phyloP scores from a whole-genome alignment of 2,888 invertebrate genomes.

The Flabesymbios commensalis region DNA sequence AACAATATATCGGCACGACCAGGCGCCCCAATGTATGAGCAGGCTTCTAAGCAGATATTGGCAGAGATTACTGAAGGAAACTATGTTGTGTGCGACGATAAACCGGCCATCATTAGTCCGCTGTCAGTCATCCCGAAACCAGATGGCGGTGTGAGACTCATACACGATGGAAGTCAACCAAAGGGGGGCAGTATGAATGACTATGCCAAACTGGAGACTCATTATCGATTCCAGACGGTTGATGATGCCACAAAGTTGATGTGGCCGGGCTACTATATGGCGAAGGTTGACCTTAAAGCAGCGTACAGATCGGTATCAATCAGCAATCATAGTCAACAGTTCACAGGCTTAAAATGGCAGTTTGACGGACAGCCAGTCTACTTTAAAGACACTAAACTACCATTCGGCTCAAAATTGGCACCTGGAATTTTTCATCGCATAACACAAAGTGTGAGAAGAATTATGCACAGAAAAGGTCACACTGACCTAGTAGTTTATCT shows the following conservation, averaged over 20 bases:
- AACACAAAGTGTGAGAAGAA: not conserved
- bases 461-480: conserved; percentile 1
- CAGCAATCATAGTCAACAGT: too few relatives aligned
- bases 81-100: not conserved
- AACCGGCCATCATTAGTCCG: not conserved
- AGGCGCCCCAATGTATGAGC: not conserved
- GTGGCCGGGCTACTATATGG: not conserved
- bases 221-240: not conserved
- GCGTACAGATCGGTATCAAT: not conserved
- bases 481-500: not conserved
- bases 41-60: not conserved
- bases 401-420: not conserved
- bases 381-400: not conserved
- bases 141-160: not conserved
- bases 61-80: not conserved
- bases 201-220: not conserved
- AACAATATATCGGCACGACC: not conserved
- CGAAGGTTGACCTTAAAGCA: not conserved
- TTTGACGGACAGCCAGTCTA: not conserved
- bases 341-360: not conserved
- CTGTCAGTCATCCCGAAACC: not conserved
- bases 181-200: not conserved
- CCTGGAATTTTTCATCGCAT: not conserved
- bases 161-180: not conserved
- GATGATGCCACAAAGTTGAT: not conserved